Percentiles rank a stretch among this genome's conserved stretches.
Evolutionary conservation across 1,140 invertebrate genomes (phyloP).

Genomic region (Drosophila elegans): DNA sequence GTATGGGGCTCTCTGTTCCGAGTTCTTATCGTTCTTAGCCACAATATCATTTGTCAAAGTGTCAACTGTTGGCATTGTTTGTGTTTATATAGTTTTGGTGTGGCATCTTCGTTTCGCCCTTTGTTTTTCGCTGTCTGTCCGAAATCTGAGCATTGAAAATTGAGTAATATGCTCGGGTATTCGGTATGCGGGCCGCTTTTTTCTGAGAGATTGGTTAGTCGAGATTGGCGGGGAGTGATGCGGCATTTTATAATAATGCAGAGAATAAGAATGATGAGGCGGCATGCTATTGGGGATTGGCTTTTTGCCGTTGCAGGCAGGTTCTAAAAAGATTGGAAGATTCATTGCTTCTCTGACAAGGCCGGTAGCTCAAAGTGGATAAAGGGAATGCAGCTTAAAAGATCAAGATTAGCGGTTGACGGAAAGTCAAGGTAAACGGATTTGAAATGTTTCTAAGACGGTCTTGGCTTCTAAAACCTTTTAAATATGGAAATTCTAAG

Average conservation of each 20-base stretch:
- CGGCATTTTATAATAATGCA: conserved; percentile 46
- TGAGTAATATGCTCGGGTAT: conserved; percentile 68
- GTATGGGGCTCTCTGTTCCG: conserved; percentile 43
- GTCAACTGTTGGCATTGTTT: conserved; percentile 55
- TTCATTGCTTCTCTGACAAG: conserved; percentile 39
- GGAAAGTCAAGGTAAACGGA: conserved; percentile 34
- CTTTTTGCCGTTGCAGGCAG: conserved; percentile 30
- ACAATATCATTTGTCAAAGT: conserved; percentile 75
- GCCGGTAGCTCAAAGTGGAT: conserved; percentile 42
- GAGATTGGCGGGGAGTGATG: conserved; percentile 67
- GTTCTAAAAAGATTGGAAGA: conserved; percentile 26
- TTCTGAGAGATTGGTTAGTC: conserved; percentile 56
- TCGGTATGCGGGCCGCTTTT: conserved; percentile 40
- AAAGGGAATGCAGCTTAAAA: conserved; percentile 25
- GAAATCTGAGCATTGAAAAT: conserved; percentile 76
- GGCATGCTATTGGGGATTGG: conserved; percentile 39
- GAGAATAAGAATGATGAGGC: conserved; percentile 38
- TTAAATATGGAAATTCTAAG: conserved; percentile 1
- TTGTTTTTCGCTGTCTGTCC: conserved; percentile 33
- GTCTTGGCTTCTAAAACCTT: conserved; percentile 13
- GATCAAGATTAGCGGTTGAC: conserved; percentile 48
- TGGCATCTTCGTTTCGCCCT: conserved; percentile 61
- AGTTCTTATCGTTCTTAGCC: conserved; percentile 55
- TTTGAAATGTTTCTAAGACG: conserved; percentile 23
- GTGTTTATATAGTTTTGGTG: conserved; percentile 55